Conservation (phyloP, 2,113 vertebrate species). For the Amphiprion ocellaris region DNA sequence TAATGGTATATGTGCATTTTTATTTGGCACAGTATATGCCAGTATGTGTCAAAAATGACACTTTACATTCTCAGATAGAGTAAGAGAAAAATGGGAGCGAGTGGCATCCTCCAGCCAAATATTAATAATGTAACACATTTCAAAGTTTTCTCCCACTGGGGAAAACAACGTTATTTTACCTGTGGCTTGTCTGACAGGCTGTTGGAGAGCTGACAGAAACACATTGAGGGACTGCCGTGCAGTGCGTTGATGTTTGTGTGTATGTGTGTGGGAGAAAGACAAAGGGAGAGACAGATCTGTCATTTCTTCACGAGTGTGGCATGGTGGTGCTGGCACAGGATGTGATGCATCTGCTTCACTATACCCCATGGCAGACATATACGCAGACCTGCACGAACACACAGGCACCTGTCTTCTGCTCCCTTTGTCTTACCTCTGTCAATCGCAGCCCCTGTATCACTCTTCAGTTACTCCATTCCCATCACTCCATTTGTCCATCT, state of each 20-base stretch:
- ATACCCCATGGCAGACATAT: constrained; percentile 43
- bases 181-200: constrained; percentile 77
- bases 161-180: constrained; percentile 77
- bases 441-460: constrained; percentile 51
- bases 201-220: constrained; percentile 67
- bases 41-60: constrained; percentile 25
- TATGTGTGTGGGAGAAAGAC: constrained; percentile 36
- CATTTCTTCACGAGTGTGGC: constrained; percentile 64
- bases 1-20: background rate
- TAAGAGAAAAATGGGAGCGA: constrained; percentile 21
- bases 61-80: constrained; percentile 10
- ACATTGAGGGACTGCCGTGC: constrained; percentile 53
- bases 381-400: constrained; percentile 38
- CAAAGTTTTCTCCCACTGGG: constrained; percentile 69
- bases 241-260: constrained; percentile 42
- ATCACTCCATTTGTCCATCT: constrained; percentile 69
- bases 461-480: constrained; percentile 63
- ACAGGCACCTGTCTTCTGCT: constrained; percentile 29
- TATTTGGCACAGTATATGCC: background rate
- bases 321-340: constrained; percentile 60
- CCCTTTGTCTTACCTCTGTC: constrained; percentile 42
- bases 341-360: constrained; percentile 46
- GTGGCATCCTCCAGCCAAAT: constrained; percentile 69
- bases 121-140: constrained; percentile 77
- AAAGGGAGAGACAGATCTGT: constrained; percentile 65